These are phyloP conservation scores for Scolanthus callimorphus DNA, from an alignment of 92 coral and sea anemone genomes.

Conservation along the genomic window DNA sequence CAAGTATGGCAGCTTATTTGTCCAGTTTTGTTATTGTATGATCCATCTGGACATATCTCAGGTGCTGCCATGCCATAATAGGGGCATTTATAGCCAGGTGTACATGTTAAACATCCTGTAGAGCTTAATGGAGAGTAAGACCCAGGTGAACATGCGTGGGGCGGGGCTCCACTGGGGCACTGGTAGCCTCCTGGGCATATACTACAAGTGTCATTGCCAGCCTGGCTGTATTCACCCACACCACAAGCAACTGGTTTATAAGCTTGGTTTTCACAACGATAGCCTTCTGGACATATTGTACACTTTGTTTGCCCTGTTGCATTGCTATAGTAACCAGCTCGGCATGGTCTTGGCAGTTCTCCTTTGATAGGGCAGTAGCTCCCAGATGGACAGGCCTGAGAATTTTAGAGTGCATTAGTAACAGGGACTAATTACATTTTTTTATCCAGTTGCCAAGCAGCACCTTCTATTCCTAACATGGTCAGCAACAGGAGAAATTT, in stretches of 20 bases:
- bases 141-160: conserved; percentile 57
- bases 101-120: conserved; percentile 61
- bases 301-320: conserved; percentile 77
- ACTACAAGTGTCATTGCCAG: conserved; percentile 78
- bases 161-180: conserved; percentile 78
- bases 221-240: conserved; percentile 68
- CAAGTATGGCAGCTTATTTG: conserved; percentile 74
- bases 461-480: too few relatives aligned
- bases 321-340: conserved; percentile 82
- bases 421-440: too few relatives aligned
- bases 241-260: conserved; percentile 70
- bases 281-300: conserved; percentile 82
- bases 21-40: conserved; percentile 72
- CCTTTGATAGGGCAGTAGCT: conserved; percentile 66
- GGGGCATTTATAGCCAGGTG: conserved; percentile 79
- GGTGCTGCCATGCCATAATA: conserved; percentile 65
- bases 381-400: conserved; percentile 84
- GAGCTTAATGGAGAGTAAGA: conserved; percentile 53
- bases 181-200: conserved; percentile 83
- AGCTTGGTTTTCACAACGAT: conserved; percentile 73
- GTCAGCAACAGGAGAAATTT: too few relatives aligned
- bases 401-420: too few relatives aligned
- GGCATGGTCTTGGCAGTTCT: conserved; percentile 83
- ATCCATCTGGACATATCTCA: conserved; percentile 80
- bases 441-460: too few relatives aligned